Base-by-base conservation (phyloP, 2,113 vertebrate species). In the Coreoperca whiteheadi region DNA sequence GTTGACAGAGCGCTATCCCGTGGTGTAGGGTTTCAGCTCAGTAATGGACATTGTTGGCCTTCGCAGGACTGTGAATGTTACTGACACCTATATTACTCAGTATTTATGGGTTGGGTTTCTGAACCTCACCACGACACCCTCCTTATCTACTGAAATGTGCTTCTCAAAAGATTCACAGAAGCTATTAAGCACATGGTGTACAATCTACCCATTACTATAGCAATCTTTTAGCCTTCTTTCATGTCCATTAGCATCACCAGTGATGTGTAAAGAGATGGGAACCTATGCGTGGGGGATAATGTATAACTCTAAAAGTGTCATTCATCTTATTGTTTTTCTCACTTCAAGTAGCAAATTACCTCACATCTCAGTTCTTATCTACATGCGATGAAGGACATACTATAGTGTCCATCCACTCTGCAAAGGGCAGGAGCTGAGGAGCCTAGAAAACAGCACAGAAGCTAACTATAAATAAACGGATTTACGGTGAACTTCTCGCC, bases 21-120 rank as follows among this genome's bases (percentile, higher is more conserved):
- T 8, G 70, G 81, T 80, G 59, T 78, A 30, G 15, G 50, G 23
- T 86, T 87, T 75, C 74, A 60, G 75, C 72, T 66, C 37, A 59
- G 21, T 65, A 72, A 73, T 56, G 18, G 83, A 77, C 68, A 46
- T 57, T 37, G 23, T 51, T 68, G 63, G 37, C 67, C 43, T 69
- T 83, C 70, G 43, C 64, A 79, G 67, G 64, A 78, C 79, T 66
- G 32, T 74, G 64, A 70, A 76, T 61, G 51, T 81, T 68, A 61
- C 56, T 76, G 79, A 67, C 51, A 74, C 69, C 54, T 56, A 67
- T 71, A 82, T 74, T 68, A 66, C 63, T 28, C 25, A 21, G 30
- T 67, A 79, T 88, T 86, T 84, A 86, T 76, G 59, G 53, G 20
- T 75, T 51, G 32, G 37, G 64, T 73, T 74, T 69, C 50, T 70